These are phyloP conservation scores for Catocala sponsa DNA, from an alignment of 2,888 invertebrate species.

Conservation along the genomic window DNA sequence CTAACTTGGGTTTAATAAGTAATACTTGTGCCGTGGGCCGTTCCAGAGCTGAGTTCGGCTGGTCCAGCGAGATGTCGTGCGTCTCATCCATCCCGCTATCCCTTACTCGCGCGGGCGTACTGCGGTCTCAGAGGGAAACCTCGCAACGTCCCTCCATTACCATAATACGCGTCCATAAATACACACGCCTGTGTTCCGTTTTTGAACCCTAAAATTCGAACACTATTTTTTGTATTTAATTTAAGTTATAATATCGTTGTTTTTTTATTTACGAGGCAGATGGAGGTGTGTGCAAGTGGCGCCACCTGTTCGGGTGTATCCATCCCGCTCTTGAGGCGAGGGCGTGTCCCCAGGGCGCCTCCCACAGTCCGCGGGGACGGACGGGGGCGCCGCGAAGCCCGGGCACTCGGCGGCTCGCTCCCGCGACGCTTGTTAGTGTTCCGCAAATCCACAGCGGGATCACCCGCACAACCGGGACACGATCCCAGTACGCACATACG, in stretches of 20 bases:
- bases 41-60: conserved; percentile 72
- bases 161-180: conserved; percentile 60
- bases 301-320: conserved; percentile 77
- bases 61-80: conserved; percentile 79
- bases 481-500: conserved; percentile 84
- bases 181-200: conserved; percentile 50
- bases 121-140: conserved; percentile 80
- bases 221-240: conserved; percentile 27
- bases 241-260: conserved; percentile 9
- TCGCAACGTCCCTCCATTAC: conserved; percentile 66
- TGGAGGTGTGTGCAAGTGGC: conserved; percentile 67
- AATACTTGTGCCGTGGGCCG: conserved; percentile 79
- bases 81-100: conserved; percentile 77
- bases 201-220: conserved; percentile 44
- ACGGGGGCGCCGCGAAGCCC: conserved; percentile 86
- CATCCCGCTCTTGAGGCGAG: conserved; percentile 87
- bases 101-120: conserved; percentile 69
- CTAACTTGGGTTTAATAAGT: conserved; percentile 84
- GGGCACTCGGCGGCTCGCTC: conserved; percentile 84
- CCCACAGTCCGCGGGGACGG: conserved; percentile 86
- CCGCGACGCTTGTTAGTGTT: conserved; percentile 88
- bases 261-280: conserved; percentile 44
- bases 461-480: conserved; percentile 86
- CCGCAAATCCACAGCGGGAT: conserved; percentile 88
- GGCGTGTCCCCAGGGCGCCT: conserved; percentile 87